Percentiles rank a stretch among this genome's conserved stretches.
Evolutionary conservation across 1,140 invertebrate genomes (phyloP).

Genomic region (Meloidogyne floridensis): DNA sequence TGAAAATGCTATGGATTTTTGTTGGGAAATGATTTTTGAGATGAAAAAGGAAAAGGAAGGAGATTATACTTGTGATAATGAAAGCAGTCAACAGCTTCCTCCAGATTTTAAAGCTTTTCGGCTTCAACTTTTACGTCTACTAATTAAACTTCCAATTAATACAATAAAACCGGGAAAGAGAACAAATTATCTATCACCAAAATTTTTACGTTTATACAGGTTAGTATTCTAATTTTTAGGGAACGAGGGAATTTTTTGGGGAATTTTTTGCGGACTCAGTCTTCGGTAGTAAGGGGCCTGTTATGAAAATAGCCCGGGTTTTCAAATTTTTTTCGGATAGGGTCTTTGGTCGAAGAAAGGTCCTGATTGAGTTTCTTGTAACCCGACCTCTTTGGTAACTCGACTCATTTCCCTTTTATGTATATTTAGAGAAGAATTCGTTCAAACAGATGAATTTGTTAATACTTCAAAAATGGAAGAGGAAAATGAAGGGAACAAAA

Average conservation of each 20-base stretch:
- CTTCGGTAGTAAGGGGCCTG: too few relatives aligned
- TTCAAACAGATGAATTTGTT: conserved; percentile 11
- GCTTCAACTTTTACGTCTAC: conserved; percentile 39
- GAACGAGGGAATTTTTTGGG: neutral
- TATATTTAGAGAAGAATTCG: conserved; percentile 28
- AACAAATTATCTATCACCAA: conserved; percentile 26
- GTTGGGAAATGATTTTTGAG: conserved; percentile 19
- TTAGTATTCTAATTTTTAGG: conserved; percentile 7
- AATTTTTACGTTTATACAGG: conserved; percentile 31
- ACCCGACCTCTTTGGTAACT: too few relatives aligned
- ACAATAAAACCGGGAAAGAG: conserved; percentile 31
- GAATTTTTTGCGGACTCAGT: neutral
- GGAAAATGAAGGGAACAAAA: neutral
- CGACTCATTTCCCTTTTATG: too few relatives aligned
- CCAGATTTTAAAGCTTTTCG: conserved; percentile 36
- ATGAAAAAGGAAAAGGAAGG: neutral
- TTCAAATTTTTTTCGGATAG: too few relatives aligned
- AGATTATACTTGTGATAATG: neutral
- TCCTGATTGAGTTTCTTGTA: too few relatives aligned
- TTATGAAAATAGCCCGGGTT: too few relatives aligned
- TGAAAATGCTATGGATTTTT: conserved; percentile 11
- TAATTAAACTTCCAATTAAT: conserved; percentile 27
- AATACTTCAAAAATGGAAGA: neutral
- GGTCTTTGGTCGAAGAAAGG: too few relatives aligned
- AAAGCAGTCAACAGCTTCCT: neutral